Percentiles rank a stretch among this genome's conserved stretches.
Conservation (phyloP, 2,797 vertebrate genomes). For the Euphonia xanthogaster region DNA sequence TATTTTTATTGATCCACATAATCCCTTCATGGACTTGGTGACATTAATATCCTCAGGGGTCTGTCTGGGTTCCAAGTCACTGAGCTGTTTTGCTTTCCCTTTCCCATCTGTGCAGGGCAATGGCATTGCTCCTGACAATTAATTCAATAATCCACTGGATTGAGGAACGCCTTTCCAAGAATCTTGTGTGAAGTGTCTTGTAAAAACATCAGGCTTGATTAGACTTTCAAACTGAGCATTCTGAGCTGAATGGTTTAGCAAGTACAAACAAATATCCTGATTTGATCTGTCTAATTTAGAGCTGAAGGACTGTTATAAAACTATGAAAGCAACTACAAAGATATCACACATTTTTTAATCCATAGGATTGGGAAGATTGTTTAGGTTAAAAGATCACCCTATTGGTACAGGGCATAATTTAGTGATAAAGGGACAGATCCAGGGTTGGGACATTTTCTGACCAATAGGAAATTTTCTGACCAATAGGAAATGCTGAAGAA, state of each 20-base stretch:
- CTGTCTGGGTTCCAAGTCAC: constrained; percentile 23
- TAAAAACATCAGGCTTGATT: background rate
- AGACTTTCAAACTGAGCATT: background rate
- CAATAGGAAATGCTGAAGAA: background rate
- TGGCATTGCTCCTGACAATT: constrained; percentile 28
- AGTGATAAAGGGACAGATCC: background rate
- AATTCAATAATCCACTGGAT: constrained; percentile 30
- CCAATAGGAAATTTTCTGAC: background rate
- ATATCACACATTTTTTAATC: background rate
- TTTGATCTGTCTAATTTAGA: background rate
- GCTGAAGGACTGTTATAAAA: background rate
- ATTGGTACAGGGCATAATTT: background rate
- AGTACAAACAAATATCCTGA: background rate
- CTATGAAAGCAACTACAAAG: background rate
- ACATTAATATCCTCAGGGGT: constrained; percentile 42
- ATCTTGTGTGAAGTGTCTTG: background rate
- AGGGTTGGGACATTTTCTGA: background rate
- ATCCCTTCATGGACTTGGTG: constrained; percentile 45
- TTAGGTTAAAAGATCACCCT: background rate
- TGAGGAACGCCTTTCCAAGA: constrained; percentile 28
- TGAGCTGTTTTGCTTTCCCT: constrained; percentile 18
- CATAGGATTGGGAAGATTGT: background rate
- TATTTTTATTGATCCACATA: constrained; percentile 59
- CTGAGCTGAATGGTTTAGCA: background rate
- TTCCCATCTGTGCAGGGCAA: background rate